Percentiles rank a stretch among this genome's conserved stretches.
These are phyloP conservation scores for Probosciger aterrimus DNA, from an alignment of 2,113 vertebrate species.

Conservation along the genomic window DNA sequence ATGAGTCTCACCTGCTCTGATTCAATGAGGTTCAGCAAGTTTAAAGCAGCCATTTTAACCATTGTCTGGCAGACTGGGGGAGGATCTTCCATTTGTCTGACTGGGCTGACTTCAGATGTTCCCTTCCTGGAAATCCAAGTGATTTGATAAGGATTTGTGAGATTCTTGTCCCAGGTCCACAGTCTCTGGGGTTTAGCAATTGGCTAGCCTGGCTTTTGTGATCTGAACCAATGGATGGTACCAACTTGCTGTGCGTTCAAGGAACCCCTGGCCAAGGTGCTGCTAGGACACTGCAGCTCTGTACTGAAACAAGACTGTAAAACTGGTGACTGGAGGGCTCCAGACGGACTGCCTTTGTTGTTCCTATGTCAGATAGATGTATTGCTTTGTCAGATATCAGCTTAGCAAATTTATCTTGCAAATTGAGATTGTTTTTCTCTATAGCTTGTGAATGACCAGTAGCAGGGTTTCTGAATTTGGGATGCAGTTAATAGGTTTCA, in stretches of 20 bases:
- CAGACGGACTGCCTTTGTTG: not conserved
- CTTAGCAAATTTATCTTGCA: not conserved
- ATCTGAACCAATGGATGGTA: accelerated
- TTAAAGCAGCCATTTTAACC: not conserved
- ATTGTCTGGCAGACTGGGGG: not conserved
- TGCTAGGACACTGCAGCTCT: not conserved
- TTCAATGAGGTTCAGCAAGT: slow-evolving; percentile 19
- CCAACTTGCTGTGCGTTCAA: not conserved
- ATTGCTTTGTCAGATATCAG: not conserved
- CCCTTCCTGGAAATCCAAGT: not conserved
- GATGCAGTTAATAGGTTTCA: not conserved
- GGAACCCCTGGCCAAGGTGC: not conserved
- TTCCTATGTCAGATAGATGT: not conserved
- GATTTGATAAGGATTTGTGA: not conserved
- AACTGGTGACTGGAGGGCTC: not conserved
- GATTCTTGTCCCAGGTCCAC: not conserved
- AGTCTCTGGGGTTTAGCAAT: not conserved
- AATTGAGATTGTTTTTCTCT: not conserved
- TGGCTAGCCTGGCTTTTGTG: not conserved
- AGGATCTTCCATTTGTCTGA: not conserved
- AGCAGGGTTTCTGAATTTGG: not conserved
- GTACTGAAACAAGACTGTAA: not conserved
- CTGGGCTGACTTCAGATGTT: not conserved
- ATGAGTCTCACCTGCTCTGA: not conserved
- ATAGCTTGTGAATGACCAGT: not conserved